Evolutionary conservation across 2,797 vertebrate species (phyloP), one percentile per base, ranked within the genome.

Genomic region (Emydoidea blandingii): DNA sequence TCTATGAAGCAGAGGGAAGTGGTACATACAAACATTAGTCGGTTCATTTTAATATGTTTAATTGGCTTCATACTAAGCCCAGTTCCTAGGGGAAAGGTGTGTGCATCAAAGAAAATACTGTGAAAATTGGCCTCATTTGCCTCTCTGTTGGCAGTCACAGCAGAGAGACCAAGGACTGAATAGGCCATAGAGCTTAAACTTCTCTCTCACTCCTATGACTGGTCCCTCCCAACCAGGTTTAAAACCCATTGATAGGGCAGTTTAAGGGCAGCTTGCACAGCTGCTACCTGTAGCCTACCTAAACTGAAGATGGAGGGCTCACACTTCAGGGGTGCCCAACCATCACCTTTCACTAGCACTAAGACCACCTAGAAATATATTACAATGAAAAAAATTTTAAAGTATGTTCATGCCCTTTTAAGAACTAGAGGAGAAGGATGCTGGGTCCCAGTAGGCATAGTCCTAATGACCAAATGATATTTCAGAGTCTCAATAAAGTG

Each of bases 321-420:
- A 78, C 41, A 31, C 27, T 78, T 16, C 27, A 31, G 83, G 37
- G 29, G 50, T 92, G 49, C 84, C 68, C 85, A 81, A 62, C 5
- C 21, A 53, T 23, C 3, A 0, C 12, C 6, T 50, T 0, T 0
- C 59, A 89, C 25, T 8, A 31, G 74, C 27, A 72, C 68, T 72
- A 87, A 78, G 15, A 15, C 84, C 37, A 56, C 84, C 85, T 41
- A 12, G 54, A 85, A 93, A 90, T 34, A 52, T 4, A n/a, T 49
- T 90, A 18, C 2, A 37, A 14, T 15, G 31, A n/a, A 41, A 41
- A 5, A 72, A 23, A 23, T 41, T 23, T 27, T 72, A 37, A 37
- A 23, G 21, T 6, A 9, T 19, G 41, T 34, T 34, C 23, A 9
- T 49, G 1, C 41, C 65, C 89, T 44, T 92, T 87, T 41, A 37